Percentiles rank a stretch among this genome's conserved stretches.
These are phyloP conservation scores for Colletes collaris DNA, from an alignment of 2,888 invertebrate genomes.

Conservation along the genomic window DNA sequence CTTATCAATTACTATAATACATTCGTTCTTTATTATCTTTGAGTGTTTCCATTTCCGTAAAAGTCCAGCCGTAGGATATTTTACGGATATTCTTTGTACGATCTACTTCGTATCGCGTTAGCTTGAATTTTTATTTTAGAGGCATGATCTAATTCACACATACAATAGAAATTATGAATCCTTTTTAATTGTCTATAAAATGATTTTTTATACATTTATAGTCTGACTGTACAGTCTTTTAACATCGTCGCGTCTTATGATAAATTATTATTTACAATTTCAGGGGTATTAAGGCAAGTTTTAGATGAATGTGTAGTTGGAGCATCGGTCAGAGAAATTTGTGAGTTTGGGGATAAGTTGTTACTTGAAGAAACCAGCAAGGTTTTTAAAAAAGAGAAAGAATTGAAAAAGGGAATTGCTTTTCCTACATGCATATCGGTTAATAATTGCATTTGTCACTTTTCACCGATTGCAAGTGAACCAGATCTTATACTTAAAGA, in stretches of 20 bases:
- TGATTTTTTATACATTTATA: not conserved
- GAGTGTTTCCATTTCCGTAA: slow-evolving; percentile 34
- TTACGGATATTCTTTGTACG: not conserved
- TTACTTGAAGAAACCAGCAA: slow-evolving; percentile 96
- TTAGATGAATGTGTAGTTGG: slow-evolving; percentile 94
- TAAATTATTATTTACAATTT: slow-evolving; percentile 77
- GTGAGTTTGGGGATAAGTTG: slow-evolving; percentile 95
- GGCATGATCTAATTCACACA: not conserved
- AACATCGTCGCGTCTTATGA: not conserved
- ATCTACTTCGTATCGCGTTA: not conserved
- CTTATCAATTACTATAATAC: slow-evolving; percentile 18
- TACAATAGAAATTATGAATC: not conserved
- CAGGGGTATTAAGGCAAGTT: slow-evolving; percentile 95
- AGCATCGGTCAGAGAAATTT: slow-evolving; percentile 95
- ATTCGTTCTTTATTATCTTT: slow-evolving; percentile 3
- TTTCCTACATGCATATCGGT: slow-evolving; percentile 99
- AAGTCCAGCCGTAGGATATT: slow-evolving; percentile 2
- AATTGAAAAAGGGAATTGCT: slow-evolving; percentile 98
- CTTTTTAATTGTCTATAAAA: not conserved
- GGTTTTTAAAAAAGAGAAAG: slow-evolving; percentile 99
- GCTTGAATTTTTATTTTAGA: slow-evolving; percentile 1
- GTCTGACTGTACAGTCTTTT: not conserved
- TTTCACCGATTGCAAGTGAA: slow-evolving; percentile 97
- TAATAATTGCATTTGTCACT: slow-evolving; percentile 99
- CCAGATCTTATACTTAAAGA: slow-evolving; percentile 92